phyloP scores from a whole-genome alignment of 2,113 vertebrate genomes.

The Struthio camelus region DNA sequence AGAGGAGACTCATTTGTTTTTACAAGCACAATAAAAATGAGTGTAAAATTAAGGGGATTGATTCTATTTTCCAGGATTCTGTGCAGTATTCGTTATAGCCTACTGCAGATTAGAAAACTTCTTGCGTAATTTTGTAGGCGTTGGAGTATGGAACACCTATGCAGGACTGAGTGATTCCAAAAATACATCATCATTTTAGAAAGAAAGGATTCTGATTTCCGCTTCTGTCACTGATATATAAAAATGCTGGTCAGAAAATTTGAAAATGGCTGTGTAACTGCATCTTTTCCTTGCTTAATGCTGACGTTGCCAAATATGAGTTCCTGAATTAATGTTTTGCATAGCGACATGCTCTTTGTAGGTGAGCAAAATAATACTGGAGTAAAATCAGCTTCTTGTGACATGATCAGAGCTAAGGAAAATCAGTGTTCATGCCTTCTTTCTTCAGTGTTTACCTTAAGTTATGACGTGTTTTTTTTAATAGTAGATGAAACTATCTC shows the following conservation, averaged over 20 bases:
- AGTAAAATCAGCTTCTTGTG: neutral
- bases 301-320: neutral
- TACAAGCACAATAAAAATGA: neutral
- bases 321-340: neutral
- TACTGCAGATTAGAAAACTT: neutral
- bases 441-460: neutral
- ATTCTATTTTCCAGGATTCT: neutral
- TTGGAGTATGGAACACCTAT: neutral
- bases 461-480: neutral
- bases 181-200: neutral
- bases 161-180: neutral
- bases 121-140: neutral
- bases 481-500: neutral
- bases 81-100: neutral
- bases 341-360: neutral
- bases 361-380: neutral
- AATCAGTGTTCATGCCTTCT: neutral
- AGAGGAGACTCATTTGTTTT: neutral
- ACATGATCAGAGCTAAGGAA: neutral
- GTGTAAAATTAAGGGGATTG: neutral
- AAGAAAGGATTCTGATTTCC: neutral
- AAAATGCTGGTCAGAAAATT: neutral
- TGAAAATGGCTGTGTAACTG: neutral
- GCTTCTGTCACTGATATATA: neutral
- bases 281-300: neutral